Base-by-base conservation (phyloP, 1,140 invertebrate genomes). In the Calephelis virginiensis region DNA sequence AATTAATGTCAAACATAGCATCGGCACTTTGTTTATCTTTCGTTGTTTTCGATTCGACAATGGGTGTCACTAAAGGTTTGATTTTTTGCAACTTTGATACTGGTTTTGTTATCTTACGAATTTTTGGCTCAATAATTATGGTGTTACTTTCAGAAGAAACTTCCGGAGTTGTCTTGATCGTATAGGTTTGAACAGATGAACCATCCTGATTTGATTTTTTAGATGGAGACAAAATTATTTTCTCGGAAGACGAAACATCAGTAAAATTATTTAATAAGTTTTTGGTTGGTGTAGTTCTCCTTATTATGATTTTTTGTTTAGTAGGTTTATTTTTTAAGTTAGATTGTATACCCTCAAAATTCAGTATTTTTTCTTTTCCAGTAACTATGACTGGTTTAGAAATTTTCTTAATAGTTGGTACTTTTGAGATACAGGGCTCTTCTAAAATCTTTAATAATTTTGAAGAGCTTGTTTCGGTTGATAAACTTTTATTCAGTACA, bases 1-100 rank as follows among this genome's bases (percentile, higher is more conserved):
- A 95, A 81, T 94, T 94, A 37, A 95, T 95, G 75, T 95, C 95
- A 64, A 95, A 93, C 17, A 94, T 91, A 73, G 93, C 89, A n/a
- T 95, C 94, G 61, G 90, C 61, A 11, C 64, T 72, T 45, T 37
- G 17, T 67, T 43, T 71, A 14, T 77, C 74, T 45, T 77, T 77
- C 4, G 64, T 60, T 37, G 60, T 68, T 75, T 86, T 90, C 17
- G 61, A 68, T 68, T 81, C 82, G 71, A 66, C 75, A 12, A 78
- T 61, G 8, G 76, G 60, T 45, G 71, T 38, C 3, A 46, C 9
- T 49, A 63, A 48, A 7, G 83, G 74, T 70, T 85, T 89, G 12
- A 83, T 78, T 78, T 88, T 89, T 48, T 85, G 85, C 66, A 85
- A 43, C 72, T 88, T 89, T 0, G 81, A 53, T n/a, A 76, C 66